These are phyloP conservation scores for Ctenicera cuprea DNA, from an alignment of 2,888 invertebrate genomes.

Conservation along the genomic window DNA sequence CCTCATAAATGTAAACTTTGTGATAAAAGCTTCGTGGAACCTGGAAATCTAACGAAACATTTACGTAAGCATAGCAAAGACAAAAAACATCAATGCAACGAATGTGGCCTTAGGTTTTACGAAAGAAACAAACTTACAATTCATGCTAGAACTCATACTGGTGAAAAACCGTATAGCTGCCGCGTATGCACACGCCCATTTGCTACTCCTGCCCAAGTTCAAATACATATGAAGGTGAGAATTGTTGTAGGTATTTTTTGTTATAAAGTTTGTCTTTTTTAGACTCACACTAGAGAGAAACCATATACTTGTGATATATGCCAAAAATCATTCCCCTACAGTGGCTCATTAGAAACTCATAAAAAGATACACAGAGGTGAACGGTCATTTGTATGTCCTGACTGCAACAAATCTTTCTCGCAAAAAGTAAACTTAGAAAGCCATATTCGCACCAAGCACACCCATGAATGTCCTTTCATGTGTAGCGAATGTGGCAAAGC, in stretches of 20 bases:
- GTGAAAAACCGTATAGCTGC: slow-evolving; percentile 63
- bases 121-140: slow-evolving; percentile 62
- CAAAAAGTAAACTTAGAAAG: slow-evolving; percentile 62
- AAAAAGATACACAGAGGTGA: slow-evolving; percentile 61
- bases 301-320: slow-evolving; percentile 62
- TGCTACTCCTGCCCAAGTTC: slow-evolving; percentile 60
- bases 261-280: slow-evolving; percentile 28
- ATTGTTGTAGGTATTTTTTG: slow-evolving; percentile 4
- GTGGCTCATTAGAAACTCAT: slow-evolving; percentile 61
- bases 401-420: slow-evolving; percentile 61
- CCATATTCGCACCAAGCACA: slow-evolving; percentile 62
- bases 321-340: slow-evolving; percentile 61
- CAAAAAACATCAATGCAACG: slow-evolving; percentile 62
- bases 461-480: slow-evolving; percentile 64
- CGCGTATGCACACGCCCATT: slow-evolving; percentile 59
- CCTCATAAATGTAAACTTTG: slow-evolving; percentile 54
- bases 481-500: slow-evolving; percentile 63
- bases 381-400: slow-evolving; percentile 58
- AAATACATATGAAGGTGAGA: slow-evolving; percentile 62
- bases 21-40: slow-evolving; percentile 58
- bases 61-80: slow-evolving; percentile 60
- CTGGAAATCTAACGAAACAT: slow-evolving; percentile 62
- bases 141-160: slow-evolving; percentile 62
- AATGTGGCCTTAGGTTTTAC: slow-evolving; percentile 63
- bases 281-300: slow-evolving; percentile 62